A percentile compares a stretch with the other conserved stretches of the same genome.
phyloP scores from a whole-genome alignment of 2,797 vertebrate species.

The Semotilus atromaculatus region DNA sequence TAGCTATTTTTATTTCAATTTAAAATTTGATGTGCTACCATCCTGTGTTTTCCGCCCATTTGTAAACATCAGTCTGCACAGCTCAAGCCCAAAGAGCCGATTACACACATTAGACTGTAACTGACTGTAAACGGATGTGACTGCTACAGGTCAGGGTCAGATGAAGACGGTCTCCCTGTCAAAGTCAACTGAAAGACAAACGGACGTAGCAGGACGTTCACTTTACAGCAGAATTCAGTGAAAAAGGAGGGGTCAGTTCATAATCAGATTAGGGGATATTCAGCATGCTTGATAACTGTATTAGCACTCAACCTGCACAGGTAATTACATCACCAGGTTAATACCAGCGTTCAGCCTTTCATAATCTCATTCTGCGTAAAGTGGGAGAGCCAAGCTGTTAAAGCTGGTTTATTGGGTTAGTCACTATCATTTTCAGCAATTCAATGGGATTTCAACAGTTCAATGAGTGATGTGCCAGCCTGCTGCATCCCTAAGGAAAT shows the following conservation, averaged over 20 bases:
- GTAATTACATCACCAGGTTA: conserved; percentile 82
- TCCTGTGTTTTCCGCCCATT: conserved; percentile 1
- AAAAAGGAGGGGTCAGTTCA: conserved; percentile 68
- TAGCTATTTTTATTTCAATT: neutral
- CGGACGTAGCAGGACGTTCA: conserved; percentile 48
- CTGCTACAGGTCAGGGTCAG: conserved; percentile 52
- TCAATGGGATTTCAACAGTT: conserved; percentile 66
- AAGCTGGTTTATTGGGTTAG: conserved; percentile 76
- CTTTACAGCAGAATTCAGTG: conserved; percentile 63
- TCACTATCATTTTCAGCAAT: conserved; percentile 77
- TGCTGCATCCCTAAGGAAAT: conserved; percentile 72
- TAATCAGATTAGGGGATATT: conserved; percentile 79
- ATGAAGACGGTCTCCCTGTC: conserved; percentile 41
- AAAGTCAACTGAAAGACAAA: conserved; percentile 71
- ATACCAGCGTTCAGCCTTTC: conserved; percentile 75
- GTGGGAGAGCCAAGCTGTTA: conserved; percentile 70
- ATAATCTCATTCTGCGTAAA: conserved; percentile 74
- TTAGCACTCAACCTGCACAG: conserved; percentile 78
- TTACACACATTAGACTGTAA: conserved; percentile 39
- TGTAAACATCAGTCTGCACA: conserved; percentile 46
- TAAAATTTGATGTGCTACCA: neutral
- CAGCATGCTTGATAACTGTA: conserved; percentile 75
- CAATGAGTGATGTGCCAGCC: conserved; percentile 67
- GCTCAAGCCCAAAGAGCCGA: conserved; percentile 39
- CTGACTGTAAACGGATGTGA: conserved; percentile 54